Evolutionary conservation across 2,797 vertebrate genomes (phyloP).

Genomic region (Zalophus californianus): DNA sequence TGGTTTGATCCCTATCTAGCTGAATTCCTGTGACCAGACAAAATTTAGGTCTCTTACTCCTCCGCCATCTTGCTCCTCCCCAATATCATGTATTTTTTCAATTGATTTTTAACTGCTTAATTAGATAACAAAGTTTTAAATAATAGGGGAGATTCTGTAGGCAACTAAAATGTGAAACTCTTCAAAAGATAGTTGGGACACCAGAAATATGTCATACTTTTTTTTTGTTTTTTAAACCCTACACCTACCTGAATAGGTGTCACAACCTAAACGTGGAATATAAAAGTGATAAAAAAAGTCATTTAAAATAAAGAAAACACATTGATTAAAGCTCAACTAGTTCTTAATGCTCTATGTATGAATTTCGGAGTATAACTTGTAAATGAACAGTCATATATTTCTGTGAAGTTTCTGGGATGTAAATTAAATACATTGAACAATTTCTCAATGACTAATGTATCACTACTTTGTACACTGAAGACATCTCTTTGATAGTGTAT

Average conservation of each 20-base stretch:
- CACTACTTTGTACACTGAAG: background rate
- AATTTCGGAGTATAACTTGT: background rate
- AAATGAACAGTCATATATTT: background rate
- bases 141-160: background rate
- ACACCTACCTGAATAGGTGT: background rate
- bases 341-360: background rate
- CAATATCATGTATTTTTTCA: no score
- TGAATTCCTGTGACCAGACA: no score
- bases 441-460: background rate
- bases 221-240: background rate
- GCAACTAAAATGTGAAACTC: background rate
- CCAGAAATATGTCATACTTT: background rate
- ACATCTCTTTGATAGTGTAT: background rate
- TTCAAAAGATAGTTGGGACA: background rate
- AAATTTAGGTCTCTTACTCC: no score
- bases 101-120: background rate
- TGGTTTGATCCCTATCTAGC: no score
- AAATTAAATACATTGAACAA: background rate
- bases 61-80: no score
- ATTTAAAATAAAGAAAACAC: background rate
- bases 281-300: background rate
- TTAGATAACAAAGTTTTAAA: background rate
- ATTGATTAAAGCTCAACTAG: background rate
- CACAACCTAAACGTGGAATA: background rate
- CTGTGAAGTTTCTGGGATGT: background rate